Evolutionary conservation across 37 sponge, comb jelly and placozoan species (phyloP).

Genomic region (Halisarca cf. caerulea): DNA sequence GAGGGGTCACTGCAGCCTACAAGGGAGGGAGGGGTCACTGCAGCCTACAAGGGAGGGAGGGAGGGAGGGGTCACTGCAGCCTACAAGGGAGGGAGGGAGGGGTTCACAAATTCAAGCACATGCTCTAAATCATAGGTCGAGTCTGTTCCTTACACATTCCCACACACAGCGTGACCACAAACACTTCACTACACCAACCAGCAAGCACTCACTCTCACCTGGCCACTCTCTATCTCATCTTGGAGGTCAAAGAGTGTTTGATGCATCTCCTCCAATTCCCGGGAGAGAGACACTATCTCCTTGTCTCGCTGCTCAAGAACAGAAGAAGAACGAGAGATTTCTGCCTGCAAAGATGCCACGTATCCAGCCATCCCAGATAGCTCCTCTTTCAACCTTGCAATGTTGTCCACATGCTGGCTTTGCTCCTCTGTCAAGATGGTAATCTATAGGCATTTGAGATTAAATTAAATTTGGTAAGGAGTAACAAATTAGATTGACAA

Average conservation of each 20-base stretch:
- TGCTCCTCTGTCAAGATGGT: too few species aligned
- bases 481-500: too few species aligned
- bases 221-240: neutral
- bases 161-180: neutral
- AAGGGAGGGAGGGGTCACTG: too few species aligned
- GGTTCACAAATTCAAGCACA: too few species aligned
- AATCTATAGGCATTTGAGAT: too few species aligned
- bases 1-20: too few species aligned
- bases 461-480: too few species aligned
- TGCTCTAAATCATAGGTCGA: too few species aligned
- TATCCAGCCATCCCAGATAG: neutral
- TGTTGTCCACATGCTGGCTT: too few species aligned
- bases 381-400: neutral
- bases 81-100: too few species aligned
- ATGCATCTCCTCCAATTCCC: neutral
- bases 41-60: too few species aligned
- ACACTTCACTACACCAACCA: neutral
- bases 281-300: neutral
- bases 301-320: conserved; percentile 21
- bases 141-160: neutral
- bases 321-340: neutral
- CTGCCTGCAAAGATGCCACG: neutral
- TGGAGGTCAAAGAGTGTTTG: conserved; percentile 21
- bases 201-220: neutral
- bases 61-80: too few species aligned